phyloP scores from a whole-genome alignment of 2,888 invertebrate species.

The Pammene aurita region DNA sequence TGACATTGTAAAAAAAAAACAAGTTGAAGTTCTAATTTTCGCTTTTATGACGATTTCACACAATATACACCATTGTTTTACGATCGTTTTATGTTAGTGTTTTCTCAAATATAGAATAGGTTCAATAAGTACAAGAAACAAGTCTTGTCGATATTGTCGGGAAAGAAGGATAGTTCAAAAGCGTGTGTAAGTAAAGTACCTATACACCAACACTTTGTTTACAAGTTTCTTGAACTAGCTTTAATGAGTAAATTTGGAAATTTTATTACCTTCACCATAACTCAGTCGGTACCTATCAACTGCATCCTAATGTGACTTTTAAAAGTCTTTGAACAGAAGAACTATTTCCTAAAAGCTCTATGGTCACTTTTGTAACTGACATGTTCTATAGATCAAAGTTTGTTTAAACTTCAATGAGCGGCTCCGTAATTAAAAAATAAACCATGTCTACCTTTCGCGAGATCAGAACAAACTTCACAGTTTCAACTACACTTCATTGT shows the following conservation, averaged over 20 bases:
- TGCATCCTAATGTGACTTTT: background rate
- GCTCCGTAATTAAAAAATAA: conserved; percentile 21
- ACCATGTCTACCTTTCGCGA: conserved; percentile 24
- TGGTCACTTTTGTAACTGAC: background rate
- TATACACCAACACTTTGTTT: background rate
- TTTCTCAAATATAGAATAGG: background rate
- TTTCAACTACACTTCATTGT: conserved; percentile 56
- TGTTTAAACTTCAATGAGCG: conserved; percentile 16
- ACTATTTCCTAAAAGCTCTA: background rate
- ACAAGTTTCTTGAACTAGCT: background rate
- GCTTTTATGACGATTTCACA: no score
- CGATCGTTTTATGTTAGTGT: no score
- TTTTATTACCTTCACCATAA: no score
- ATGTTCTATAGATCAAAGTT: background rate
- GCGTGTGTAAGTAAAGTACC: background rate
- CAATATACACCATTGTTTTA: no score
- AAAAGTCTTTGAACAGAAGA: background rate
- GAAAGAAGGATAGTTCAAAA: conserved; percentile 10
- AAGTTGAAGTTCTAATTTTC: no score
- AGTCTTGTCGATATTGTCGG: background rate
- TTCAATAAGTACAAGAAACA: background rate
- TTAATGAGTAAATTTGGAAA: background rate
- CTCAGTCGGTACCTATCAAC: no score
- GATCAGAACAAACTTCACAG: conserved; percentile 60
- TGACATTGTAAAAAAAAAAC: no score